Evolutionary conservation across 1,140 invertebrate genomes (phyloP), one percentile per base, ranked within the genome.

Genomic region (Augochlora pura): DNA sequence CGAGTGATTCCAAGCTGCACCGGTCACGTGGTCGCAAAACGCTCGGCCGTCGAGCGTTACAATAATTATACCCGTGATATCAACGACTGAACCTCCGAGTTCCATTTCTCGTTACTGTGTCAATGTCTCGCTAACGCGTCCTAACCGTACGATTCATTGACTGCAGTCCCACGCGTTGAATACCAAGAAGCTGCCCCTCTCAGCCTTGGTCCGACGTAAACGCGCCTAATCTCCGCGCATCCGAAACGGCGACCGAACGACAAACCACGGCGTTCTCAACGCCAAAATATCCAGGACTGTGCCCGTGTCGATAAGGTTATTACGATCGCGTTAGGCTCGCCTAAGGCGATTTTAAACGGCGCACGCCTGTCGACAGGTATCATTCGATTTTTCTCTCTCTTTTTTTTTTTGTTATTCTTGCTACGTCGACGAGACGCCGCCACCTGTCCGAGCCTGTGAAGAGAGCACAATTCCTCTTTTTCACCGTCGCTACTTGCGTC

Each of bases 161-260:
- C 57, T 46, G 9, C 27, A 23, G 16, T 18, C 1, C n/a, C 25
- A 25, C 8, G 14, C 5, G 64, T 54, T 68, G 68, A 72, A 72
- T 77, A 64, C 68, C 60, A 83, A 83, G 38, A 83, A 83, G 38
- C 25, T 38, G 21, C n/a, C 59, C 23, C 9, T 27, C 2, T n/a
- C 42, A 63, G 16, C 63, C 49, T 77, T 63, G 74, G 38, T 74
- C 7, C 54, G 25, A 46, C 32, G 57, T 57, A 49, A 71, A 77
- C 54, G 18, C 9, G 21, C 23, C 65, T 68, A 49, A 76, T 52
- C 16, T 75, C 32, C 32, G 46, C 16, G 64, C 60, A 18, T 5
- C 65, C 25, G 27, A 32, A 57, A 75, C 10, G 16, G 16, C 23
- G n/a, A 64, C 27, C 23, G 16, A 21, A 18, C 10, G n/a, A 16